Percentiles rank a stretch among this genome's conserved stretches.
These are phyloP conservation scores for Andrena marginata DNA, from an alignment of 2,888 invertebrate genomes.

Conservation along the genomic window DNA sequence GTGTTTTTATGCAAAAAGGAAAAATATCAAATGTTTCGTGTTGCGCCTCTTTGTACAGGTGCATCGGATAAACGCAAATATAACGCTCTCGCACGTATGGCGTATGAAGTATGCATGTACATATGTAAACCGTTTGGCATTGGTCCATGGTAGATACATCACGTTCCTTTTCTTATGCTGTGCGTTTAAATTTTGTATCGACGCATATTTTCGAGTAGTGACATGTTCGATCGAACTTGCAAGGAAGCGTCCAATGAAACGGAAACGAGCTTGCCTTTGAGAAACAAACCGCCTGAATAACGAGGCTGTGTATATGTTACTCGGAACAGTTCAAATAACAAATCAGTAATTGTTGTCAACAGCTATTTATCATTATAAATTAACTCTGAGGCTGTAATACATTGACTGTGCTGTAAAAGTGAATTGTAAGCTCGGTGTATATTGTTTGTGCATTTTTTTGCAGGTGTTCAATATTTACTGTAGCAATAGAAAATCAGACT, in stretches of 20 bases:
- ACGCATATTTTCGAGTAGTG: slow-evolving; percentile 6
- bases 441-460: too few species aligned
- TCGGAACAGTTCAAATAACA: neutral
- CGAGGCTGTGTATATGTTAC: neutral
- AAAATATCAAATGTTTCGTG: slow-evolving; percentile 34
- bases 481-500: too few species aligned
- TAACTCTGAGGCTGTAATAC: too few species aligned
- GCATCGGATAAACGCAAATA: slow-evolving; percentile 48
- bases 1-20: slow-evolving; percentile 2
- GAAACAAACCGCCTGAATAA: neutral
- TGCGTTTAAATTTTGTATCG: slow-evolving; percentile 30
- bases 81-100: slow-evolving; percentile 15
- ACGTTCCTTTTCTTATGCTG: slow-evolving; percentile 23
- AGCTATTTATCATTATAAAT: too few species aligned
- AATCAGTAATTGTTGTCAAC: too few species aligned
- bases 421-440: too few species aligned
- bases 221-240: neutral
- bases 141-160: slow-evolving; percentile 39
- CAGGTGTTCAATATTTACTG: too few species aligned
- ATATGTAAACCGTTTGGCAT: slow-evolving; percentile 37
- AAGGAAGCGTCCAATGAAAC: neutral
- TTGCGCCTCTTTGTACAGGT: slow-evolving; percentile 45
- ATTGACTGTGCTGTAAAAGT: too few species aligned
- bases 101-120: slow-evolving; percentile 4
- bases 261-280: neutral